Base-by-base conservation (phyloP, 2,888 invertebrate genomes). In the Muscina levida region DNA sequence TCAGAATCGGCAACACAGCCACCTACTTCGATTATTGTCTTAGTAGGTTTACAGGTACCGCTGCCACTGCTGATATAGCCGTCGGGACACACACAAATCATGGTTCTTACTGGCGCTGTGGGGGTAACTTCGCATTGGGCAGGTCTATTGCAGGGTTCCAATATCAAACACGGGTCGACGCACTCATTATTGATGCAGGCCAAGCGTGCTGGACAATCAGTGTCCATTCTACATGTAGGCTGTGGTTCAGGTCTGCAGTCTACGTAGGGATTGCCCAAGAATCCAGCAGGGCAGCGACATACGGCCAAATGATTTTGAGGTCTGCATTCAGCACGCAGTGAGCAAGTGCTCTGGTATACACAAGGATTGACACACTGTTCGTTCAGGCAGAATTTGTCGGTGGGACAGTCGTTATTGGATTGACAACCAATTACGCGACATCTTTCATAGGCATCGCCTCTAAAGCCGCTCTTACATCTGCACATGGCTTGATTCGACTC, bases 51-150 rank as follows among this genome's bases (percentile, higher is more conserved):
- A 87, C 97, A 96, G 48, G 95, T 93, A 65, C 96, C 96, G 83
- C 94, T 94, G 72, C 96, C 97, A 83, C 94, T 95, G 90, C 95
- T 96, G 2, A 96, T 93, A 85, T 96, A 97, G 17, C 97, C 97
- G 67, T 95, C 95, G 26, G 97, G 96, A 86, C 97, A 97, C 2
- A 96, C 93, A 88, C 97, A 97, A 44, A 96, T 93, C 95, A 97
- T 96, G 0, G 97, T 97, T 82, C 97, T 93, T 5, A 97, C 95
- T 0, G 97, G 97, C 26, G 95, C 90, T 3, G 97, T 95, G 0
- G 95, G 93, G 24, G 96, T 93, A 0, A 97, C 96, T 89, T 94
- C 93, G 87, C 97, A 97, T 82, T 93, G 93, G 0, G 97, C 94
- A 42, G 97, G 96, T 70, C 93, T 92, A 56, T 93, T 93, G 88